Base-by-base conservation (phyloP, 2,888 invertebrate genomes). In the Cephus pygmeus region DNA sequence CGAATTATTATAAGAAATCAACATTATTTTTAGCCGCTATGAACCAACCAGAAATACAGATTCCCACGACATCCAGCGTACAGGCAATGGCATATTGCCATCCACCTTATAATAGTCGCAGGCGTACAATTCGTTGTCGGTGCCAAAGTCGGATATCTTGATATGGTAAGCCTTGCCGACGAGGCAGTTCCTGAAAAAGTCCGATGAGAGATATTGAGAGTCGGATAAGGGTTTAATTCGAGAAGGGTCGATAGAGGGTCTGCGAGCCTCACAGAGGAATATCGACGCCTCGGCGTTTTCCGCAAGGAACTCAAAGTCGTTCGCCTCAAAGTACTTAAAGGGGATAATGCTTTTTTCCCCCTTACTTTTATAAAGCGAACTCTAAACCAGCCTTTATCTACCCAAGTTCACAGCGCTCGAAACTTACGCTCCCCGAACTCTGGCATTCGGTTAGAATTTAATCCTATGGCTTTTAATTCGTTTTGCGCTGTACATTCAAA, bases 1-100 rank as follows among this genome's bases (percentile, higher is more conserved):
- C 1, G 15, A 4, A 40, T 15, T 40, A 36, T 15, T 4, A 40
- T 40, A 40, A 12, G 4, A 40, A 40, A 4, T 4, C 4, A 56
- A 56, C 1, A 56, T 56, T 56, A 56, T 1, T 56, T 9, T 23
- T 1, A 23, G 23, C 23, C 23, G 2, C 23, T 56, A 23, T 56
- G 23, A 40, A 56, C 88, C 92, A 88, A 94, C 93, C 88, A 94
- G 91, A 83, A 96, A 94, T 79, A 97, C 94, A 1, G 96, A 95
- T 91, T 97, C 97, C 96, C 97, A 97, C 1, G 97, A 96, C 93
- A 97, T 97, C 97, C 97, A 97, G 75, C 98, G 94, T 77, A 98
- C 94, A 0, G 98, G 98, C 85, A 98, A 92, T 1, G 96, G 95
- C 76, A 95, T 94, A 40, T 94, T 93, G 0, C 96, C 97, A 86